A percentile compares a stretch with the other conserved stretches of the same genome.
phyloP scores from a whole-genome alignment of 2,113 vertebrate genomes.

The Pelodiscus sinensis region DNA sequence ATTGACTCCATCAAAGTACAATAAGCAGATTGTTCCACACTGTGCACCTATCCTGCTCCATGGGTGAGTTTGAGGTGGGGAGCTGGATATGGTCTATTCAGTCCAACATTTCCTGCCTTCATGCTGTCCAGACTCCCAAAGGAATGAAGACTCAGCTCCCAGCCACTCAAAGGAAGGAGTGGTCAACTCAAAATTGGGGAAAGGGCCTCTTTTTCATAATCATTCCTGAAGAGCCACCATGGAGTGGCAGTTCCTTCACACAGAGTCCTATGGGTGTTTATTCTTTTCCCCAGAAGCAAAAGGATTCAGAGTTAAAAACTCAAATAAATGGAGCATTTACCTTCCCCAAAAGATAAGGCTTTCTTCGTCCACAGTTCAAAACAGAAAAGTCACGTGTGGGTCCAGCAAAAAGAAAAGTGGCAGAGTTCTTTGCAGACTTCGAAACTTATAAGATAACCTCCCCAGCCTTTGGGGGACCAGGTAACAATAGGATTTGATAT shows the following conservation, averaged over 20 bases:
- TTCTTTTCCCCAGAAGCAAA: neutral
- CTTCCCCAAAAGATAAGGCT: conserved; percentile 34
- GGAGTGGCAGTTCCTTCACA: neutral
- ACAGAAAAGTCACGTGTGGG: conserved; percentile 31
- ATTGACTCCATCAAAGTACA: neutral
- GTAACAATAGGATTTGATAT: conserved; percentile 75
- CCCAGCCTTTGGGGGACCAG: conserved; percentile 63
- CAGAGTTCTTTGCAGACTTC: conserved; percentile 59
- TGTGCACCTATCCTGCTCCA: neutral
- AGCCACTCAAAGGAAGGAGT: neutral
- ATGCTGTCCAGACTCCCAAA: neutral
- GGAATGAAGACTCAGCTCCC: neutral
- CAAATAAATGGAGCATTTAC: neutral
- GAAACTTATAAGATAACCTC: conserved; percentile 59
- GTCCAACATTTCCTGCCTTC: neutral
- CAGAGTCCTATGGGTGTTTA: neutral
- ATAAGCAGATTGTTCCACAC: neutral
- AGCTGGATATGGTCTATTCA: neutral
- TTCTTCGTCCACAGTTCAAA: conserved; percentile 44
- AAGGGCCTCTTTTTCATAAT: neutral
- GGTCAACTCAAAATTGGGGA: neutral
- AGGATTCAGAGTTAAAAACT: neutral
- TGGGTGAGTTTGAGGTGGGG: neutral
- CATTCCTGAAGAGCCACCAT: neutral
- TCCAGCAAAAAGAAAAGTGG: conserved; percentile 48